These are phyloP conservation scores for Allygus modestus DNA, from an alignment of 2,888 invertebrate genomes.

Conservation along the genomic window DNA sequence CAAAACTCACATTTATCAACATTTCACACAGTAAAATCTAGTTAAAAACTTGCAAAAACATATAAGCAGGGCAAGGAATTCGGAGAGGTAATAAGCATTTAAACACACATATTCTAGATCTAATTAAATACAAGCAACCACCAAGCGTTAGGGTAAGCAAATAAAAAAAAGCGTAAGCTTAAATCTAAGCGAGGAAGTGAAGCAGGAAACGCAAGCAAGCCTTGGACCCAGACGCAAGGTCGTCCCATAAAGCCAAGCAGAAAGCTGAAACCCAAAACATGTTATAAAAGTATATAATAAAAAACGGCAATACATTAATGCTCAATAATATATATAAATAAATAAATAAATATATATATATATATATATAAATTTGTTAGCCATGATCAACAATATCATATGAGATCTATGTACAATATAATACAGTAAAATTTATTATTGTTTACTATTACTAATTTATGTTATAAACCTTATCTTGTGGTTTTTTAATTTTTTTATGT, in stretches of 20 bases:
- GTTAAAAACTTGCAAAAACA: not conserved
- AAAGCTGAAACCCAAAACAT: conserved; percentile 46
- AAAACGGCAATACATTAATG: no score
- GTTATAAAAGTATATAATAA: not conserved
- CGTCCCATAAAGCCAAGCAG: conserved; percentile 21
- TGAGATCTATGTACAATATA: no score
- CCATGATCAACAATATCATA: no score
- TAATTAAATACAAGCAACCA: conserved; percentile 14
- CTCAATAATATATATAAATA: no score
- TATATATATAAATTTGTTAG: no score
- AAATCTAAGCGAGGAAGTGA: conserved; percentile 12
- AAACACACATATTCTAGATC: not conserved
- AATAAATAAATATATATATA: no score
- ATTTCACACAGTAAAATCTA: not conserved
- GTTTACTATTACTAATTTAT: no score
- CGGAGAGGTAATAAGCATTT: not conserved
- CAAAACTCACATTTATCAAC: not conserved
- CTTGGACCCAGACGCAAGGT: not conserved
- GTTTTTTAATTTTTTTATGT: no score
- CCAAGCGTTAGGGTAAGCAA: not conserved
- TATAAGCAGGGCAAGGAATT: not conserved
- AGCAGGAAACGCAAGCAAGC: conserved; percentile 24
- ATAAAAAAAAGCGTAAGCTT: conserved; percentile 16
- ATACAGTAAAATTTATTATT: no score
- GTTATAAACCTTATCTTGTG: no score